Evolutionary conservation across 1,140 invertebrate species (phyloP).

Genomic region (Drosophila cardini): DNA sequence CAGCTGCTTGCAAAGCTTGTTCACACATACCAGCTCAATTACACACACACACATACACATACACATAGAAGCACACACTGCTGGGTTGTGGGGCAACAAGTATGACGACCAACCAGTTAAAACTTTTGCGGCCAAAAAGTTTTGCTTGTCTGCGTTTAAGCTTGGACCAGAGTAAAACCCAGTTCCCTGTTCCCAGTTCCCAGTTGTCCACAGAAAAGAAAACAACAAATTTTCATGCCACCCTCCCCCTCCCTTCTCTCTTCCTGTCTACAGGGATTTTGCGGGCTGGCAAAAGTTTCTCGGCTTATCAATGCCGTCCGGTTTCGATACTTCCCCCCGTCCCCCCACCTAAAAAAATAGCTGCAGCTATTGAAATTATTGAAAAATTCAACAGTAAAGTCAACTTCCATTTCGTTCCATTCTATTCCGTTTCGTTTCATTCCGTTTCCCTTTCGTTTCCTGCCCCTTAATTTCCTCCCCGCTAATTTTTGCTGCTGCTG

Average conservation of each 20-base stretch:
- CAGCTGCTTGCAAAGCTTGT: slow-evolving; percentile 60
- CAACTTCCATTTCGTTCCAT: slow-evolving; percentile 11
- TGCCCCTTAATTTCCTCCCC: background rate
- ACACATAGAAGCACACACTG: background rate
- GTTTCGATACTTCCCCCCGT: slow-evolving; percentile 1
- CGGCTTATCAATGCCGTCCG: slow-evolving; percentile 72
- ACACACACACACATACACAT: background rate
- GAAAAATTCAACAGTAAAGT: slow-evolving; percentile 32
- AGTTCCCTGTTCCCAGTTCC: slow-evolving; percentile 47
- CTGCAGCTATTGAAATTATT: slow-evolving; percentile 35
- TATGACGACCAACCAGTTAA: slow-evolving; percentile 70
- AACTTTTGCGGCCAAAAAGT: slow-evolving; percentile 72
- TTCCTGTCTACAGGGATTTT: slow-evolving; percentile 23
- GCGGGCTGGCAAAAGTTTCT: slow-evolving; percentile 57
- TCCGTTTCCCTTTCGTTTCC: background rate
- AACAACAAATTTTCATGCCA: slow-evolving; percentile 6
- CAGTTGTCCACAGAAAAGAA: slow-evolving; percentile 40
- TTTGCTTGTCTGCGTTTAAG: slow-evolving; percentile 80
- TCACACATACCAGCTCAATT: slow-evolving; percentile 20
- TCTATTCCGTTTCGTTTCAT: background rate
- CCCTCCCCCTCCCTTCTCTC: background rate
- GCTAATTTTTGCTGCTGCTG: slow-evolving; percentile 4
- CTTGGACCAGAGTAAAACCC: slow-evolving; percentile 52
- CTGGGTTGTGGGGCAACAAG: slow-evolving; percentile 43
- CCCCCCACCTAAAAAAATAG: slow-evolving; percentile 8